Base-by-base conservation (phyloP, 2,113 vertebrate genomes). In the Procapra przewalskii region DNA sequence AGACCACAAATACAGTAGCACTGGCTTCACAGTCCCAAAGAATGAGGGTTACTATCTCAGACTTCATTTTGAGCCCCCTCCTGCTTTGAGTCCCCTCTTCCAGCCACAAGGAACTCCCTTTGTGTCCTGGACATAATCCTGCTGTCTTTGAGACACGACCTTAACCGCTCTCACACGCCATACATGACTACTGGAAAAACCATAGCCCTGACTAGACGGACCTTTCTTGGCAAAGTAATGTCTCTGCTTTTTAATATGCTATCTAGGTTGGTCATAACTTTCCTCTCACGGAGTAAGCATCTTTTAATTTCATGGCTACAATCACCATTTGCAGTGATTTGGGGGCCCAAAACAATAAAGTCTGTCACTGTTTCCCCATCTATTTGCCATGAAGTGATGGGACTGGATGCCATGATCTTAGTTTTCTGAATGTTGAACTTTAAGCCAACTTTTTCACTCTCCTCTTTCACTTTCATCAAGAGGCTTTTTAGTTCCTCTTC, bases 331-430 rank as follows among this genome's bases (percentile, higher is more conserved):
- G 31, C 60, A 64, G 60, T 64, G 60, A 64, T 64, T 64, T 33
- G 0, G 60, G 60, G 14, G 60, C 29, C 60, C 31, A 0, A 0
- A 15, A 33, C 31, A 33, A 33, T 62, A 33, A 16, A 64, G 60
- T 33, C 60, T 33, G 60, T 1, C 60, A 64, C 31, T 64, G 60
- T 64, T 33, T 64, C 31, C 0, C 31, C 14, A 64, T 33, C 60
- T 64, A 33, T 64, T 64, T 33, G 0, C 31, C 60, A 64, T 64
- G 31, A 64, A 16, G 60, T 33, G 31, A 64, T 64, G 60, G 6
- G 60, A 64, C 31, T 0, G 1, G 31, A 64, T 64, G 31, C 15
- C 60, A 33, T 64, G 31, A 64, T 64, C 31, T 33, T 64, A 0
- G 6, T 64, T 64, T 33, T 64, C 60, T 64, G 60, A 64, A 64